These are phyloP conservation scores for Dendrolimus houi DNA, from an alignment of 2,888 invertebrate species.

Conservation along the genomic window DNA sequence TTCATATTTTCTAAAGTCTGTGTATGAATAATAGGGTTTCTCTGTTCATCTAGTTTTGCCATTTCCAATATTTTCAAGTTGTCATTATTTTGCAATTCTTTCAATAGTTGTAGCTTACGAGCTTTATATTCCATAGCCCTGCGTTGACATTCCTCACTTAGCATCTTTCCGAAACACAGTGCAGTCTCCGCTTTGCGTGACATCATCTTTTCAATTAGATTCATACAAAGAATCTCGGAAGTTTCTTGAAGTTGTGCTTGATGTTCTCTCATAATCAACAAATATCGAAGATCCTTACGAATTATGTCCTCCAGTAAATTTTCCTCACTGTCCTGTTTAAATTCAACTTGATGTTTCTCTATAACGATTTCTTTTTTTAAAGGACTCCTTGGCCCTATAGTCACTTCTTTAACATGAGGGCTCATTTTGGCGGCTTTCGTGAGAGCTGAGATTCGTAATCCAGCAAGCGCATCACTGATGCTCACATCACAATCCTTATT, in stretches of 20 bases:
- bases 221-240: conserved; percentile 40
- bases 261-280: conserved; percentile 48
- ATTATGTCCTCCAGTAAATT: conserved; percentile 46
- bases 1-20: conserved; percentile 66
- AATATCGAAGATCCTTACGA: conserved; percentile 45
- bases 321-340: conserved; percentile 26
- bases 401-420: conserved; percentile 64
- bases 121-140: conserved; percentile 58
- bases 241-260: conserved; percentile 43
- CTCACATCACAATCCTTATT: conserved; percentile 35
- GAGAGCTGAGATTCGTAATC: conserved; percentile 75
- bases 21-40: conserved; percentile 48
- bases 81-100: conserved; percentile 67
- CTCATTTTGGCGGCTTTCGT: conserved; percentile 75
- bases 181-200: conserved; percentile 44
- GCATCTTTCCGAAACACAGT: conserved; percentile 42
- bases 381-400: conserved; percentile 41
- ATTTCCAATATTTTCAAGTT: conserved; percentile 54
- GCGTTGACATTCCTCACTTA: conserved; percentile 47
- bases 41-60: conserved; percentile 68
- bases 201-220: conserved; percentile 52
- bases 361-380: conserved; percentile 22
- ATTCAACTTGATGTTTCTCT: conserved; percentile 4
- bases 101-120: conserved; percentile 51
- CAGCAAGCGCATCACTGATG: conserved; percentile 43